Base-by-base conservation (phyloP, 2,113 vertebrate genomes). In the Clarias magur region DNA sequence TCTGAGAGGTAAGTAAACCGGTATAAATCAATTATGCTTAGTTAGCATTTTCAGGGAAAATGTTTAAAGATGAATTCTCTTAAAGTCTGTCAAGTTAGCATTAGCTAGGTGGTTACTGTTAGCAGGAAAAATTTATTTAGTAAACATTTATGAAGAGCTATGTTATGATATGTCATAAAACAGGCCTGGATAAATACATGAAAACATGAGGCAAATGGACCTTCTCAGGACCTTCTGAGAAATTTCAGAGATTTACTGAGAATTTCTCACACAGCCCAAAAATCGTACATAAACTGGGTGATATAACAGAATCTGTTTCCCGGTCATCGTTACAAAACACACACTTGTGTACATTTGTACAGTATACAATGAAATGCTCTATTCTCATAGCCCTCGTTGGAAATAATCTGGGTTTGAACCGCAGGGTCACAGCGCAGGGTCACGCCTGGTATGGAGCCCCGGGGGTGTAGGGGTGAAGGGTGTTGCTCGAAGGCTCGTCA, bases 291-390 rank as follows among this genome's bases (percentile, higher is more conserved):
- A 59, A 80, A 21, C 8, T 34, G 78, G 78, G 15, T 80, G 78
- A 80, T 78, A 56, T 78, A 27, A 78, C 48, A 27, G 12, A 56
- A 78, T 59, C 78, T 80, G 56, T 16, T 57, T 30, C 19, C 17
- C 1, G 8, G n/a, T 30, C n/a, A 30, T 57, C 0, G 3, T 57
- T 59, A 17, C 15, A 30, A 30, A 53, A 30, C 27, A 80, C 27
- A 79, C 42, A 79, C 67, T 30, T 27, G 21, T 23, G 48, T 48
- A 48, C 48, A 30, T 27, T 57, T 57, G 16, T 57, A 79, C 76
- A 79, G 48, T 79, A 48, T 48, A 79, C 78, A 80, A 80, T 80
- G 79, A 80, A 80, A 80, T 23, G 57, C 79, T 80, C 60, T 60
- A 30, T 80, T 60, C 79, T 19, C 75, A 79, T 56, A 27, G 56